Evolutionary conservation across 2,113 vertebrate species (phyloP).

Genomic region (Sterrhoptilus dennistouni): DNA sequence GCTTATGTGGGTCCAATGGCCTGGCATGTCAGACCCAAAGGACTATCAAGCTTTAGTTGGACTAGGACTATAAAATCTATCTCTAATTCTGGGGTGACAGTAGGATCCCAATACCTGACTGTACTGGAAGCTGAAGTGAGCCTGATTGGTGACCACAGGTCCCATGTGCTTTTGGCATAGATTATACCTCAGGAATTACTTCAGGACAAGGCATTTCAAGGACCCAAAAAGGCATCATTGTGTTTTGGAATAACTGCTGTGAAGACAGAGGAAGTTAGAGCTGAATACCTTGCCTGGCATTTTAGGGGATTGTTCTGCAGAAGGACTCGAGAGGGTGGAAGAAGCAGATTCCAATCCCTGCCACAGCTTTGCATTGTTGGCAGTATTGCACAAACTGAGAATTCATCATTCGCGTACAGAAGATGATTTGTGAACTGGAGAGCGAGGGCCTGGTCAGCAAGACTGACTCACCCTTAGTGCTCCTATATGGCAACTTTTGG

Average conservation of each 20-base stretch:
- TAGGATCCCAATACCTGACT: no score
- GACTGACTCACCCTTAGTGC: neutral
- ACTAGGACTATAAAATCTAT: neutral
- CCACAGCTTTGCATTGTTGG: no score
- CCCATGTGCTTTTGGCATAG: neutral
- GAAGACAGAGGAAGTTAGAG: neutral
- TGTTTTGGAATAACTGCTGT: neutral
- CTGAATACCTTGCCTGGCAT: neutral
- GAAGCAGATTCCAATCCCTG: neutral
- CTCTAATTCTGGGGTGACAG: neutral
- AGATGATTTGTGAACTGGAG: neutral
- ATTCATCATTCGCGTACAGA: neutral
- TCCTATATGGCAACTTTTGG: neutral
- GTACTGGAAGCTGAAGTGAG: neutral
- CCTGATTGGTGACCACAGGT: neutral
- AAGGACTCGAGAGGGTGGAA: neutral
- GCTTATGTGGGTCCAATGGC: rapidly evolving
- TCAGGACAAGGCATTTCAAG: neutral
- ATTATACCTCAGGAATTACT: neutral
- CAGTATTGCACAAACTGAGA: neutral
- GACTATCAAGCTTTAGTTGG: neutral
- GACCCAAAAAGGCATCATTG: rapidly evolving
- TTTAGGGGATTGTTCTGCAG: neutral
- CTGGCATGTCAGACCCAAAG: neutral
- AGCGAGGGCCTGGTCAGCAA: neutral